A percentile compares a stretch with the other conserved stretches of the same genome.
Evolutionary conservation across 2,888 invertebrate species (phyloP).

Genomic region (Formica aserva): DNA sequence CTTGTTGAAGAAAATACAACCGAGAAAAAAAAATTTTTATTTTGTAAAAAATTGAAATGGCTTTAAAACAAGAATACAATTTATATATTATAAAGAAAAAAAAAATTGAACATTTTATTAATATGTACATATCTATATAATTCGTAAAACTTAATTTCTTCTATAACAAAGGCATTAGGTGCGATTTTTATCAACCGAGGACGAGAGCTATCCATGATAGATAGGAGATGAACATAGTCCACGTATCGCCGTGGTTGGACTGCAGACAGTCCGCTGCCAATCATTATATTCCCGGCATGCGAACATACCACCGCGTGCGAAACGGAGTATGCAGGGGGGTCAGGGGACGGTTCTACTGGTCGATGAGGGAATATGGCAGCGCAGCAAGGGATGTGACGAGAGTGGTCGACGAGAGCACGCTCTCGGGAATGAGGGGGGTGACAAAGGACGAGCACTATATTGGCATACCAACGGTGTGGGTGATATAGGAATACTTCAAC

Average conservation of each 20-base stretch:
- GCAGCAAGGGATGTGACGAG: conserved; percentile 57
- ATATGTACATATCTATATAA: background rate
- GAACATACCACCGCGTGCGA: conserved; percentile 81
- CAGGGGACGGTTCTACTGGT: conserved; percentile 63
- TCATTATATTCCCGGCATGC: conserved; percentile 82
- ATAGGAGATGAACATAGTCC: conserved; percentile 11
- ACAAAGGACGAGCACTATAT: conserved; percentile 82
- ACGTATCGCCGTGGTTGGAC: conserved; percentile 59
- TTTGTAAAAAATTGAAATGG: background rate
- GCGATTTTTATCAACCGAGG: background rate
- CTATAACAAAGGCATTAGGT: background rate
- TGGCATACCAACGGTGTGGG: conserved; percentile 83
- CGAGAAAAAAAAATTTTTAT: background rate
- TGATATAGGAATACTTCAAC: conserved; percentile 85
- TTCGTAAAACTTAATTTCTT: background rate
- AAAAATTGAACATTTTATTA: background rate
- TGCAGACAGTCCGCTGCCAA: conserved; percentile 73
- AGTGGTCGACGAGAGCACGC: conserved; percentile 68
- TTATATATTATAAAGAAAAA: background rate
- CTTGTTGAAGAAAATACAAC: background rate
- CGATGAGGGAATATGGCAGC: conserved; percentile 65
- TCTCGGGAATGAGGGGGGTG: conserved; percentile 77
- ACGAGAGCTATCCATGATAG: background rate
- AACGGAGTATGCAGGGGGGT: conserved; percentile 78
- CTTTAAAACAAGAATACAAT: background rate